These are phyloP conservation scores for Pararge aegeria DNA, from an alignment of 1,140 invertebrate species.

Conservation along the genomic window DNA sequence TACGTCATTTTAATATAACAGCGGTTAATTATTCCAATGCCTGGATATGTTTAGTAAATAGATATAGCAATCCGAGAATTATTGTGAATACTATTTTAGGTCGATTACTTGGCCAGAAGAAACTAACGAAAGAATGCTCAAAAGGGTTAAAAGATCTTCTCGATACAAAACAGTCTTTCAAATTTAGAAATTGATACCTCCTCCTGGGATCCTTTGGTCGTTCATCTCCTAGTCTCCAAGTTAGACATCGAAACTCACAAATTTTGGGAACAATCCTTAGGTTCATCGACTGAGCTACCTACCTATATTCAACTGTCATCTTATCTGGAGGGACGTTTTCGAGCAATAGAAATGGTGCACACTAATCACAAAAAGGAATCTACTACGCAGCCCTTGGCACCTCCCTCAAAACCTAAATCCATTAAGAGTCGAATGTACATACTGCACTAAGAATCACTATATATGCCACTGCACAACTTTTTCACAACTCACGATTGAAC, in stretches of 20 bases:
- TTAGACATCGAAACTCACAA: not conserved
- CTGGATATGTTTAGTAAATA: slow-evolving; percentile 24
- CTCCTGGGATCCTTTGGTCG: not conserved
- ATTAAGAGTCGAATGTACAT: no score
- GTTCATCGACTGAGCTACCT: slow-evolving; percentile 2
- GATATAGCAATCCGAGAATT: slow-evolving; percentile 28
- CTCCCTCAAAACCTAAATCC: no score
- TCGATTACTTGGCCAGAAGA: not conserved
- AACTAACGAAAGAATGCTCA: not conserved
- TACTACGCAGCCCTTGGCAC: no score
- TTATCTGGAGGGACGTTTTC: slow-evolving; percentile 18
- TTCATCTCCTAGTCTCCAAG: not conserved
- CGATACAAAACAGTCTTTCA: not conserved
- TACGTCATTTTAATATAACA: slow-evolving; percentile 28
- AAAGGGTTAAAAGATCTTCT: not conserved
- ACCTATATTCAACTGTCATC: slow-evolving; percentile 13
- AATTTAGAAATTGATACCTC: not conserved
- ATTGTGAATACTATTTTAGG: not conserved
- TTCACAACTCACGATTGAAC: no score
- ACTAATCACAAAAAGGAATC: no score
- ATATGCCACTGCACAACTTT: no score
- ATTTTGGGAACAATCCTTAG: no score
- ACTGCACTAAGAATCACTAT: no score
- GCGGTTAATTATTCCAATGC: slow-evolving; percentile 29
- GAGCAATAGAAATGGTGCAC: slow-evolving; percentile 21